phyloP scores from a whole-genome alignment of 1,140 invertebrate species.

The Drosophila dunni region DNA sequence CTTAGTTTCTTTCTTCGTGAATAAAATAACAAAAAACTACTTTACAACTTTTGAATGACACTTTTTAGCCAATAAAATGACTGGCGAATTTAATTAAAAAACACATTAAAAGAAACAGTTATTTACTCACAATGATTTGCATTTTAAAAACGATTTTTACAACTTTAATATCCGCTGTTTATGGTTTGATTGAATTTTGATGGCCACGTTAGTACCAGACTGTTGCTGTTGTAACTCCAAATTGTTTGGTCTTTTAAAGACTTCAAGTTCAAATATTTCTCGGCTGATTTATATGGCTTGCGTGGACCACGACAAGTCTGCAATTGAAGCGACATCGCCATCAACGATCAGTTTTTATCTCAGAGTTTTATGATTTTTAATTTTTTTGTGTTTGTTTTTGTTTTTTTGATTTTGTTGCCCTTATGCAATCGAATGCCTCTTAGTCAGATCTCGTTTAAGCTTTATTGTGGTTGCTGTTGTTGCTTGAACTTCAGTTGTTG shows the following conservation, averaged over 20 bases:
- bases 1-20: too few species aligned
- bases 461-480: constrained; percentile 4
- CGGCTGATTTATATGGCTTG: constrained; percentile 42
- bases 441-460: constrained; percentile 58
- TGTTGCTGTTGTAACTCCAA: constrained; percentile 16
- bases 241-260: constrained; percentile 43
- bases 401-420: constrained; percentile 40
- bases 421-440: constrained; percentile 68
- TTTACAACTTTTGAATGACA: too few species aligned
- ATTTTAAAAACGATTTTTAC: constrained; percentile 46
- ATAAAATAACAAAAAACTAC: too few species aligned
- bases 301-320: constrained; percentile 67
- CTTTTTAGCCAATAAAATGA: too few species aligned
- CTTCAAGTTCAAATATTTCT: constrained; percentile 62
- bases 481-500: constrained; percentile 58
- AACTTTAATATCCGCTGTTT: constrained; percentile 26
- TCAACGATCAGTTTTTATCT: constrained; percentile 65
- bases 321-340: constrained; percentile 65
- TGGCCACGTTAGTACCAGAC: constrained; percentile 28
- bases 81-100: too few species aligned
- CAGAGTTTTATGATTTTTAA: not conserved
- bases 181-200: constrained; percentile 53
- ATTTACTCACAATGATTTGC: constrained; percentile 73
- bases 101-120: not conserved
- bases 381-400: constrained; percentile 23